Conservation (phyloP, 2,888 invertebrate genomes). For the Drosophila monieri region DNA sequence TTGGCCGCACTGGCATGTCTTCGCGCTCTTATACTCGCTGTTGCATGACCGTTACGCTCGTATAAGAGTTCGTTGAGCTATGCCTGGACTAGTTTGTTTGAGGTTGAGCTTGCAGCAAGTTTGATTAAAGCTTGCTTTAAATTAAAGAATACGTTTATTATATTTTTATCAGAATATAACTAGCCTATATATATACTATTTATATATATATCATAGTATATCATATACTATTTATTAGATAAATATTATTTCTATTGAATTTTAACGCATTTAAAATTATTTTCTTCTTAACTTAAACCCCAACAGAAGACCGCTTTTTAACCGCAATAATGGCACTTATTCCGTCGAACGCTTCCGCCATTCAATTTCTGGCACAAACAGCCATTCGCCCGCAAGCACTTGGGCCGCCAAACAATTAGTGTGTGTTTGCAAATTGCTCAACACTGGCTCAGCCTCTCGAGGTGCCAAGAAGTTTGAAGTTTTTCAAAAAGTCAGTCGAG, state of each 20-base stretch:
- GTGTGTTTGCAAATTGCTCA: slow-evolving; percentile 30
- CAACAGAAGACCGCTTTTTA: neutral
- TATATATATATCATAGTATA: too few species aligned
- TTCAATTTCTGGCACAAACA: slow-evolving; percentile 30
- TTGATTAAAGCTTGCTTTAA: neutral
- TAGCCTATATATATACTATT: too few species aligned
- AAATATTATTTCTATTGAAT: too few species aligned
- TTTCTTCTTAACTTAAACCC: neutral
- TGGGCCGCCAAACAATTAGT: slow-evolving; percentile 53
- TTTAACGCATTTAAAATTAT: too few species aligned
- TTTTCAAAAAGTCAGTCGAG: slow-evolving; percentile 32
- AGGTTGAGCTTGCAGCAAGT: slow-evolving; percentile 15
- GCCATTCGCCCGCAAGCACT: slow-evolving; percentile 2
- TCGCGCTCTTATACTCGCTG: slow-evolving; percentile 51
- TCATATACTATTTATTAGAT: too few species aligned
- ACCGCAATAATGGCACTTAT: slow-evolving; percentile 28
- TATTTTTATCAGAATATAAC: too few species aligned
- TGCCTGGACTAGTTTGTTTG: slow-evolving; percentile 36
- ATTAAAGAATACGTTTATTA: too few species aligned
- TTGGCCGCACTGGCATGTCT: neutral
- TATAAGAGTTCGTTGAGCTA: slow-evolving; percentile 54
- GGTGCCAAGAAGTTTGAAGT: slow-evolving; percentile 58
- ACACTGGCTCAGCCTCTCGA: slow-evolving; percentile 42
- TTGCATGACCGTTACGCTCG: slow-evolving; percentile 10
- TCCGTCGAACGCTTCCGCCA: slow-evolving; percentile 37